These are phyloP conservation scores for Harpalus rubripes DNA, from an alignment of 2,888 invertebrate genomes.

Conservation along the genomic window DNA sequence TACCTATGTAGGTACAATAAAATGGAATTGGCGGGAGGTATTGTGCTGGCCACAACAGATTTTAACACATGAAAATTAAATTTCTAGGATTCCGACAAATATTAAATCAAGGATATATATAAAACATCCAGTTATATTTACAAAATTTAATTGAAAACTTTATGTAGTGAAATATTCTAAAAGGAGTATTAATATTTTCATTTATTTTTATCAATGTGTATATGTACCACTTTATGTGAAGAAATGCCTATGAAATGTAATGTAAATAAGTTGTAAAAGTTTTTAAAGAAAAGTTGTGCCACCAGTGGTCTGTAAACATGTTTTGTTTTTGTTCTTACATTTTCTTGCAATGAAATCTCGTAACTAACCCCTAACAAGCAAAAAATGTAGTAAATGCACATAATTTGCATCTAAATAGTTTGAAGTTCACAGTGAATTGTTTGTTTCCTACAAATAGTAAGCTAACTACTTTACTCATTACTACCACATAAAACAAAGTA, in stretches of 20 bases:
- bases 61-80: too few relatives aligned
- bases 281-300: not conserved
- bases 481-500: not conserved
- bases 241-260: not conserved
- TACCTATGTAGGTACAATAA: too few relatives aligned
- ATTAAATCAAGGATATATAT: too few relatives aligned
- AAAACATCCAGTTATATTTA: too few relatives aligned
- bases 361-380: not conserved
- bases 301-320: not conserved
- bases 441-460: not conserved
- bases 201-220: too few relatives aligned
- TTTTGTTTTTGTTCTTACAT: not conserved
- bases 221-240: too few relatives aligned
- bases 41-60: too few relatives aligned
- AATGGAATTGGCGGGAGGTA: too few relatives aligned
- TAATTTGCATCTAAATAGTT: slow-evolving; percentile 7
- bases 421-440: not conserved
- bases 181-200: too few relatives aligned
- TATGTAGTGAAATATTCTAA: too few relatives aligned
- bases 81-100: too few relatives aligned
- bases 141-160: too few relatives aligned
- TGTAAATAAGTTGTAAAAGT: not conserved
- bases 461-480: not conserved
- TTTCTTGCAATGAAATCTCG: slow-evolving; percentile 1
- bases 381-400: not conserved